Base-by-base conservation (phyloP, 2,113 vertebrate genomes). In the Turdus rufiventris region DNA sequence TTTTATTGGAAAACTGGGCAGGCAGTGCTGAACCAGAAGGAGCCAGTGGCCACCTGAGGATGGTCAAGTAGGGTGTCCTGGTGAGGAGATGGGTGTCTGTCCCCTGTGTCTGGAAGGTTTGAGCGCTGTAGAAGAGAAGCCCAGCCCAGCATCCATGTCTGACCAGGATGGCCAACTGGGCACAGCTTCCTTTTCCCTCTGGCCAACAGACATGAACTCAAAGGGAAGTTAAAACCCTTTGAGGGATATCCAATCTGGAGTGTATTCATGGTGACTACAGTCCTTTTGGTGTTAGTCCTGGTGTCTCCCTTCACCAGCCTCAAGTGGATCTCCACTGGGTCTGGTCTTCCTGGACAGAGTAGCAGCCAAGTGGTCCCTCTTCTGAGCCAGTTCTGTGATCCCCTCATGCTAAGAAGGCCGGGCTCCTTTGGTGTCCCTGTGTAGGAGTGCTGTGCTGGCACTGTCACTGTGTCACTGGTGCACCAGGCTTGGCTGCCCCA, bases 401-500 rank as follows among this genome's bases (percentile, higher is more conserved):
- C 6, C 8, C 3, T 7, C 14, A 2, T 12, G 42, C 3, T 5
- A 15, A 21, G n/a, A 10, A 77, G 34, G 29, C 29, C 6, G 5
- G 50, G 2, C 38, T 70, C 72, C 20, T 74, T 71, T 84, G 77
- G 34, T 19, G 33, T 51, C 28, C 1, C 0, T 8, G 15, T 10
- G 10, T 2, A 12, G 34, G 33, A 1, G 1, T 23, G 20, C 47
- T 33, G 18, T 50, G 43, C 63, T 66, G 50, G 29, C 47, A 43
- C 29, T 26, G 3, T 58, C 51, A 38, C 54, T 0, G 10, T 75
- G 68, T 42, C 61, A n/a, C 50, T 10, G 33, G 20, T 7, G 9
- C 9, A 7, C 26, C 7, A 10, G 26, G 34, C 54, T 26, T 2
- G 3, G n/a, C 24, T 33, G 31, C 38, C 57, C 6, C 0, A 1